phyloP scores from a whole-genome alignment of 2,797 vertebrate species.

The Enteromius fasciolatus region DNA sequence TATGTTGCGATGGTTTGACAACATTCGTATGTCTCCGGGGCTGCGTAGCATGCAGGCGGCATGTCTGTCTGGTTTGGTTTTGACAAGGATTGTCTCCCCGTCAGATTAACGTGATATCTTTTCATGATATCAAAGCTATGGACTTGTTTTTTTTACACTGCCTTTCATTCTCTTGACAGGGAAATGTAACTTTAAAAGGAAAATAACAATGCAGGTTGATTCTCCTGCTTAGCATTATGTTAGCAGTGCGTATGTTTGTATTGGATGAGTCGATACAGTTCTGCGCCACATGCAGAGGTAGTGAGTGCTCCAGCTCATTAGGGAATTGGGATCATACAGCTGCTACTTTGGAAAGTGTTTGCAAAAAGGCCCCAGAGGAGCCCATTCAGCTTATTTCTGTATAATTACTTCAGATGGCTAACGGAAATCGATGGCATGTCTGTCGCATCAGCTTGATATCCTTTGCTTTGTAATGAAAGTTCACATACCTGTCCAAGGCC shows the following conservation, averaged over 20 bases:
- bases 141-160: background rate
- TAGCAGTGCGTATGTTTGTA: slow-evolving; percentile 14
- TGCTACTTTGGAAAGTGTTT: slow-evolving; percentile 66
- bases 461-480: slow-evolving; percentile 65
- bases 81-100: slow-evolving; percentile 21
- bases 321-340: slow-evolving; percentile 70
- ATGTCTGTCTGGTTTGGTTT: slow-evolving; percentile 26
- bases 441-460: slow-evolving; percentile 61
- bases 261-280: slow-evolving; percentile 44
- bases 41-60: slow-evolving; percentile 3
- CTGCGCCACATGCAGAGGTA: slow-evolving; percentile 58
- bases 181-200: slow-evolving; percentile 58
- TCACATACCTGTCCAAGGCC: slow-evolving; percentile 62
- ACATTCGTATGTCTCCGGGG: slow-evolving; percentile 19
- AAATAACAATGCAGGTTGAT: slow-evolving; percentile 54
- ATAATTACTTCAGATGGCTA: slow-evolving; percentile 77
- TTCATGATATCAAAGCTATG: slow-evolving; percentile 21
- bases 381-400: slow-evolving; percentile 71
- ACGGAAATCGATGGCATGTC: slow-evolving; percentile 71
- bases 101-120: slow-evolving; percentile 1
- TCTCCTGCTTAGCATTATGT: slow-evolving; percentile 62
- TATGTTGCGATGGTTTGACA: slow-evolving; percentile 36
- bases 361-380: slow-evolving; percentile 56
- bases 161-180: slow-evolving; percentile 17
- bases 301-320: slow-evolving; percentile 58